Evolutionary conservation across 2,888 invertebrate species (phyloP), one percentile per base, ranked within the genome.

Genomic region (Amiota minor): DNA sequence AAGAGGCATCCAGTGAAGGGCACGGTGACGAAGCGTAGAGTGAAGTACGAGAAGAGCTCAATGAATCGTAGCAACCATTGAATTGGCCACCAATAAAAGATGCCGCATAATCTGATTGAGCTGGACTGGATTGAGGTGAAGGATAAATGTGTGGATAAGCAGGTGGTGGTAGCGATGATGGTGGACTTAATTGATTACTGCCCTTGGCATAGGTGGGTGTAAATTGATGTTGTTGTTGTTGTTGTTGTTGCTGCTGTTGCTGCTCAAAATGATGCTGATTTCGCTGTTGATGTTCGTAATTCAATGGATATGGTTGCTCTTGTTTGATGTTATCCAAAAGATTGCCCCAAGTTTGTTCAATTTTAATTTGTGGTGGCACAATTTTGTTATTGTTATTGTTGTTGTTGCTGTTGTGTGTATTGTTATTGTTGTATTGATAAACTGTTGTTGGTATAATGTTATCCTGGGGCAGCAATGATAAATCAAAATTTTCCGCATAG

Each of bases 391-490:
- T n/a, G 20, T 49, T 45, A 64, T 20, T 46, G 61, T 61, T 56
- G 45, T 14, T 12, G 59, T 62, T 70, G 75, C 64, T 90, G 89
- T 79, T 90, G 90, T 81, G 91, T 89, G 76, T 91, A 88, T 35
- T 55, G 81, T 80, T 76, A 83, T 81, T 59, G 87, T 83, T 82
- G 88, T 87, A 85, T 68, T 87, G 85, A 56, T 79, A 87, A 0
- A 85, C 85, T 16, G 85, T 87, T 45, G 85, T 85, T 47, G 85
- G 85, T 76, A 85, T 85, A 56, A 80, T 79, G 88, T 77, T 92
- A 76, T 82, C 84, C 75, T 92, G 92, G 80, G 94, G 94, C 85
- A 96, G 92, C 72, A 96, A 91, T 20, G 95, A 94, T 79, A 94
- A 89, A 88, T 94, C 94, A 88, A 94, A 94, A 80, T 92, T 92